A percentile compares a stretch with the other conserved stretches of the same genome.
phyloP scores from a whole-genome alignment of 2,113 vertebrate genomes.

The Chrysemys picta region DNA sequence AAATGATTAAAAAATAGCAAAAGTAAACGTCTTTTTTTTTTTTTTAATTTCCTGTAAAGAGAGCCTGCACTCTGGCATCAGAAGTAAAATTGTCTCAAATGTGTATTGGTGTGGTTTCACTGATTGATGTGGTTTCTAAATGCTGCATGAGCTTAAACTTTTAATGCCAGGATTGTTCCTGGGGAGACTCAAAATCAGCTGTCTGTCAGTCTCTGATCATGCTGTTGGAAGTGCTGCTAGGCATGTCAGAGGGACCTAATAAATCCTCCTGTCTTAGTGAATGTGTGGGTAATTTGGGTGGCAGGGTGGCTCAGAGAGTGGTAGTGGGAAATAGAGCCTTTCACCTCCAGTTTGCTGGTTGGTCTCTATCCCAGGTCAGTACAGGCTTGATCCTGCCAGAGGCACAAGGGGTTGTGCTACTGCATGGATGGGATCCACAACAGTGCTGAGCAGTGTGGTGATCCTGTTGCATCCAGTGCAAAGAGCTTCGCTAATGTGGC shows the following conservation, averaged over 20 bases:
- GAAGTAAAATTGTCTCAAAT: constrained; percentile 38
- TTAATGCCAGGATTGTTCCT: background rate
- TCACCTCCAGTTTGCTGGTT: background rate
- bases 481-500: background rate
- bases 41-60: constrained; percentile 1
- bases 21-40: constrained; percentile 41
- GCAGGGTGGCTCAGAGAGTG: fast-evolving
- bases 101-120: background rate
- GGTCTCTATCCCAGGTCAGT: background rate
- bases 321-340: background rate
- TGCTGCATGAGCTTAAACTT: fast-evolving
- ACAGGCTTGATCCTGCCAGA: background rate
- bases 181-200: background rate
- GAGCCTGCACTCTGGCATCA: constrained; percentile 4
- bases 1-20: constrained; percentile 29
- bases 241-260: no score
- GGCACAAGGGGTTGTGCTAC: background rate
- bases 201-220: background rate
- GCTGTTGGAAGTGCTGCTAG: fast-evolving
- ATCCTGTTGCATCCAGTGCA: background rate
- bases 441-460: fast-evolving
- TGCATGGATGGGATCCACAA: background rate
- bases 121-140: background rate
- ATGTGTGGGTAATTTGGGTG: fast-evolving
- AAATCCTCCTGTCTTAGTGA: background rate